Conservation (phyloP, 2,113 vertebrate species). For the Cervus canadensis region DNA sequence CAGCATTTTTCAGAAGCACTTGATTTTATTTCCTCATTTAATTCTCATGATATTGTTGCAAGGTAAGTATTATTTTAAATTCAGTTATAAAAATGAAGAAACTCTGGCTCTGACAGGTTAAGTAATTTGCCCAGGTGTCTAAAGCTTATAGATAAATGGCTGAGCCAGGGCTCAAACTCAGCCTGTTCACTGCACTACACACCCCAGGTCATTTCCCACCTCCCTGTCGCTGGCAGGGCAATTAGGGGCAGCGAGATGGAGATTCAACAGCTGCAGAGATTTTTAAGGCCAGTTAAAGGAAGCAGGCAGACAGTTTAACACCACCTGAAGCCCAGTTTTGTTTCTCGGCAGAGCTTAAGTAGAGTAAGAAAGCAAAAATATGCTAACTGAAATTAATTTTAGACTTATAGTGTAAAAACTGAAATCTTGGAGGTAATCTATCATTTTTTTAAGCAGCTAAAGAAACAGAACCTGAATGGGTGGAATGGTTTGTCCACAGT, state of each 20-base stretch:
- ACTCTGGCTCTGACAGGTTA: not conserved
- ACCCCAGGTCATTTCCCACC: too few species aligned
- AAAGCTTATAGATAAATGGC: not conserved
- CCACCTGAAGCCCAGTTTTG: not conserved
- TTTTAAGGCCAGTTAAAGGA: not conserved
- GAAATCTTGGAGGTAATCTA: not conserved
- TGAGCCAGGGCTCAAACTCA: not conserved
- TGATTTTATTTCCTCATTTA: conserved; percentile 28
- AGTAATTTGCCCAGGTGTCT: not conserved
- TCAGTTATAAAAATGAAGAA: not conserved
- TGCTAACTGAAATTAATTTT: not conserved
- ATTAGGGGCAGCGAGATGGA: not conserved
- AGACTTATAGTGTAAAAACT: not conserved
- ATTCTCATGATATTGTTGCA: not conserved
- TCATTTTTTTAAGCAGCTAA: not conserved
- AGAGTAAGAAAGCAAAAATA: not conserved
- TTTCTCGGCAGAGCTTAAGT: not conserved
- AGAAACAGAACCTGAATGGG: not conserved
- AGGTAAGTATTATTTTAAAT: not conserved
- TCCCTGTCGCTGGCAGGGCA: not conserved
- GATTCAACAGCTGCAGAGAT: not conserved
- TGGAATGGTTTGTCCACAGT: not conserved
- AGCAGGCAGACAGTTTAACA: not conserved
- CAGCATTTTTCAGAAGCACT: not conserved
- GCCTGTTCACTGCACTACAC: not conserved